Percentiles rank a stretch among this genome's conserved stretches.
Evolutionary conservation across 2,113 vertebrate species (phyloP).

Genomic region (Promerops cafer): DNA sequence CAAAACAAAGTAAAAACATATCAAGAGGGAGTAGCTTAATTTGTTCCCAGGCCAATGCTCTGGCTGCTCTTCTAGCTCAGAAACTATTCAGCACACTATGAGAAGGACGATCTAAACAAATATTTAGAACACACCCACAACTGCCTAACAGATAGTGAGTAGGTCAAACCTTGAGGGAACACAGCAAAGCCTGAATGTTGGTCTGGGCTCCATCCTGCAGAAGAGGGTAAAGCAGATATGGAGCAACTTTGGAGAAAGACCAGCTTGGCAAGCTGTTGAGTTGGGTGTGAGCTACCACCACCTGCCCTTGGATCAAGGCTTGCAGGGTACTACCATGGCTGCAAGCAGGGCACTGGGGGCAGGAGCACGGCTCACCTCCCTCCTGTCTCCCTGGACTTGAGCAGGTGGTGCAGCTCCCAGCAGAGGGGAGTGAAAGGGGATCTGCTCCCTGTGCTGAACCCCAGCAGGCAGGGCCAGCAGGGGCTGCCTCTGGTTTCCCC

Average conservation of each 20-base stretch:
- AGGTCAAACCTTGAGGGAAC: background rate
- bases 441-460: accelerated
- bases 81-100: background rate
- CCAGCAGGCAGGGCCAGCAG: background rate
- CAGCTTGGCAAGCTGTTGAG: background rate
- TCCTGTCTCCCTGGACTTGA: background rate
- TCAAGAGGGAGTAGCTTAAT: background rate
- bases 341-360: background rate
- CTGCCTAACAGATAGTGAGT: background rate
- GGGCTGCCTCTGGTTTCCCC: background rate
- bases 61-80: background rate
- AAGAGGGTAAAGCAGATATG: background rate
- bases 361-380: background rate
- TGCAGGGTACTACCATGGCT: background rate
- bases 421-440: background rate
- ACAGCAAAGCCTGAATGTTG: background rate
- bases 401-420: background rate
- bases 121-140: background rate
- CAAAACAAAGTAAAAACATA: background rate
- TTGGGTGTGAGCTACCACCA: background rate
- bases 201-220: background rate
- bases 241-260: background rate
- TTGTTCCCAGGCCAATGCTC: background rate
- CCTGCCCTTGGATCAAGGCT: background rate
- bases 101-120: background rate